phyloP scores from a whole-genome alignment of 2,113 vertebrate species.

The Cebidichthys violaceus region DNA sequence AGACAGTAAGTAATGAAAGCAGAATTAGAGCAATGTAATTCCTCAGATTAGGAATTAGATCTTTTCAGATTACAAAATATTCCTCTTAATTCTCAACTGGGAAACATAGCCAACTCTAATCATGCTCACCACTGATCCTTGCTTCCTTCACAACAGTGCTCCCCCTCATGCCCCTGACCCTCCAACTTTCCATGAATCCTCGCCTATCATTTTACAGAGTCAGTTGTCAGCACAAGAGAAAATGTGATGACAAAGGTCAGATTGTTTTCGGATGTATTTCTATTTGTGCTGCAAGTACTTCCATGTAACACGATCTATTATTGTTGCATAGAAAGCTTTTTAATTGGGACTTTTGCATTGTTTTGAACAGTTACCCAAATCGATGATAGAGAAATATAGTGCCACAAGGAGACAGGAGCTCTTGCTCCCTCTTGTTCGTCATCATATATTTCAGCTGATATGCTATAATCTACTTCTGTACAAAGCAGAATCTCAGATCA shows the following conservation, averaged over 20 bases:
- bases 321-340: not conserved
- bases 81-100: slow-evolving; percentile 17
- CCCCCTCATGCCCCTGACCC: not conserved
- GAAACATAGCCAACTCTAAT: slow-evolving; percentile 6
- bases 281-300: slow-evolving; percentile 2
- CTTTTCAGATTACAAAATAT: slow-evolving; percentile 23
- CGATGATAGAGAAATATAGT: not conserved
- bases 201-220: slow-evolving; percentile 7
- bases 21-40: slow-evolving; percentile 32
- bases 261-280: slow-evolving; percentile 5
- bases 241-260: slow-evolving; percentile 1
- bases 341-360: not conserved
- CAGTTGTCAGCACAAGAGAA: slow-evolving; percentile 25
- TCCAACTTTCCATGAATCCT: not conserved
- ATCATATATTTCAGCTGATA: slow-evolving; percentile 18
- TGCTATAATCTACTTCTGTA: not conserved
- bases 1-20: slow-evolving; percentile 18
- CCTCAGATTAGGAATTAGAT: slow-evolving; percentile 23
- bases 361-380: not conserved
- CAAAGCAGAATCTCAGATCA: slow-evolving; percentile 11
- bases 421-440: slow-evolving; percentile 19
- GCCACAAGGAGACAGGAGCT: slow-evolving; percentile 9
- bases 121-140: not conserved
- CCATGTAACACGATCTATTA: not conserved
- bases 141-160: not conserved